Conservation (phyloP, 2,113 vertebrate genomes). For the Drymodes brunneopygia region DNA sequence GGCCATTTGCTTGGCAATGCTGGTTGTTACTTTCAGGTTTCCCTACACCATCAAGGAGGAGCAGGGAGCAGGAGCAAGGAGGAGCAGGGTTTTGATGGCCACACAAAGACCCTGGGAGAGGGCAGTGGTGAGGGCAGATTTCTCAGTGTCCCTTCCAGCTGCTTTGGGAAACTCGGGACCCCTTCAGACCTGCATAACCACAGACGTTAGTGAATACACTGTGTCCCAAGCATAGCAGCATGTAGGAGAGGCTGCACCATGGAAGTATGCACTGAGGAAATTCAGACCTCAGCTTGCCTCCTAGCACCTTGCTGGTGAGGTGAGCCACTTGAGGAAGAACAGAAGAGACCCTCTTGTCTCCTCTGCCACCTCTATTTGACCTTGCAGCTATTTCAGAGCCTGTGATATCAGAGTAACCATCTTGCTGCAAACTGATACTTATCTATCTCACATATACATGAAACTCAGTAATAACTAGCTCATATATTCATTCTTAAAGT, state of each 20-base stretch:
- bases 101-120: neutral
- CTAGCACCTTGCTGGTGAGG: neutral
- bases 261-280: neutral
- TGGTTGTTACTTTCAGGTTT: neutral
- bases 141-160: neutral
- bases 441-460: neutral
- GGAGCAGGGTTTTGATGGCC: neutral
- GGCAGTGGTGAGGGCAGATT: neutral
- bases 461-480: neutral
- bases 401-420: neutral
- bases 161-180: neutral
- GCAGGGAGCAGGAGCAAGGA: neutral
- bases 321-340: neutral
- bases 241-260: neutral
- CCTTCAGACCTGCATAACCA: neutral
- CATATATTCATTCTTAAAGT: neutral
- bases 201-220: neutral
- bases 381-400: neutral
- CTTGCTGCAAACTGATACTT: neutral
- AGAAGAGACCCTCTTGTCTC: neutral
- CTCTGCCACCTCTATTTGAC: neutral
- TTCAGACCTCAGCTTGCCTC: neutral
- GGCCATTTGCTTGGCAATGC: rapidly evolving
- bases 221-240: neutral
- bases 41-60: neutral